Evolutionary conservation across 2,888 invertebrate species (phyloP), one percentile per base, ranked within the genome.

Genomic region (Chorisops tibialis): DNA sequence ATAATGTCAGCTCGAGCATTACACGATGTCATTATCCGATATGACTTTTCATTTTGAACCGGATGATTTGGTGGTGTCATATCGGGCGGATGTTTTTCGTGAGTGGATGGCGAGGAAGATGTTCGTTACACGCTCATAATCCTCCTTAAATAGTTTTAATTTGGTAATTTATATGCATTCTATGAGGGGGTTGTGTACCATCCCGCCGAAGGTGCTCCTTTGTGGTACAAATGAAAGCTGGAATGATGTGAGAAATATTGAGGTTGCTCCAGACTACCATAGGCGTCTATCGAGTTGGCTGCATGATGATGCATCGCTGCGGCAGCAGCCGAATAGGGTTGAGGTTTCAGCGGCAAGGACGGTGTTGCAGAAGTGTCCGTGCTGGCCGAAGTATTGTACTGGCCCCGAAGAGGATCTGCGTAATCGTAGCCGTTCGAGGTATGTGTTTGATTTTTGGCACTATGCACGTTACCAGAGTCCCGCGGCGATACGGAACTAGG

Each of bases 401-500:
- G 78, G 3, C 71, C 69, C 64, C 85, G 79, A 71, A 86, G 72
- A 37, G 85, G 82, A 74, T 87, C 84, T 14, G 87, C 83, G 79
- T 90, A 87, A 72, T 84, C 81, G 74, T 84, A 74, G 68, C 88
- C 84, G 70, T 70, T 70, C 9, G 68, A 39, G 39, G 70, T 47
- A 59, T 69, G 61, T 61, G 65, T 18, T n/a, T 64, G 47, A 47
- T 68, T 70, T 41, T 70, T 81, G 75, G 66, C 78, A 78, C 66
- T 67, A 64, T 79, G 73, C 66, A 81, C 70, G 75, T 89, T 74
- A 83, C 84, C 75, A 80, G 86, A 93, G 73, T 96, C 96, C 65
- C 95, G 83, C 0, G 96, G 96, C 4, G 96, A 96, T 1, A 96
- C 96, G 3, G 96, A 96, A n/a, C 94, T 93, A 56, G 96, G 96